phyloP scores from a whole-genome alignment of 2,888 invertebrate species.

The Melieria picta region DNA sequence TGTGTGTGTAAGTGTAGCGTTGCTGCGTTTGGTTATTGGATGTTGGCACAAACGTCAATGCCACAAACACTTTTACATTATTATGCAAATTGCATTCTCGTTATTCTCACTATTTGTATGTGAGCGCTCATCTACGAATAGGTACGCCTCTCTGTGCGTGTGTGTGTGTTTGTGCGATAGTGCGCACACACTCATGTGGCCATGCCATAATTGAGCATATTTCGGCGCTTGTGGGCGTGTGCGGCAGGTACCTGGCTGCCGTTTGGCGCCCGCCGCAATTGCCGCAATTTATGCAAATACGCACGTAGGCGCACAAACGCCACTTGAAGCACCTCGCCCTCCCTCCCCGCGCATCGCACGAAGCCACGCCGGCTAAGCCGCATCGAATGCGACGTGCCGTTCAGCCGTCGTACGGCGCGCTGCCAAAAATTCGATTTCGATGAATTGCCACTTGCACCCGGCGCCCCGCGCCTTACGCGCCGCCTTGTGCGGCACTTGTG shows the following conservation, averaged over 20 bases:
- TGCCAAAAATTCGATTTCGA: conserved; percentile 34
- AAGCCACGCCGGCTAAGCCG: conserved; percentile 31
- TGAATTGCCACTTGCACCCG: conserved; percentile 42
- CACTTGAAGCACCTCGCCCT: background rate
- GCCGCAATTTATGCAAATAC: conserved; percentile 57
- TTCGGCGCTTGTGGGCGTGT: conserved; percentile 21
- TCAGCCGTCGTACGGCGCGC: conserved; percentile 22
- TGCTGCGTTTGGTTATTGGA: background rate
- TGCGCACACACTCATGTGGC: conserved; percentile 2
- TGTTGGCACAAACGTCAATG: background rate
- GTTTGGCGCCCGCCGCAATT: conserved; percentile 40
- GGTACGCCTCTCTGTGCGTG: background rate
- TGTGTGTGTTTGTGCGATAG: conserved; percentile 1
- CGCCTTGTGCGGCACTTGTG: conserved; percentile 26
- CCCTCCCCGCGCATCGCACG: background rate
- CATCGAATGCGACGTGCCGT: no score
- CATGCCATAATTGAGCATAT: conserved; percentile 32
- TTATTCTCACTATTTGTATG: background rate
- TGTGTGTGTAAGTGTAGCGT: background rate
- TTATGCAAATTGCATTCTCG: conserved; percentile 47
- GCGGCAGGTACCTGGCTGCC: background rate
- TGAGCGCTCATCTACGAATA: background rate
- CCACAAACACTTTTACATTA: conserved; percentile 30
- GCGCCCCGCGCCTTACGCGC: no score
- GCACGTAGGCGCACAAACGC: conserved; percentile 14